Conservation (phyloP, 2,888 invertebrate genomes). For the Tortrix viridana region DNA sequence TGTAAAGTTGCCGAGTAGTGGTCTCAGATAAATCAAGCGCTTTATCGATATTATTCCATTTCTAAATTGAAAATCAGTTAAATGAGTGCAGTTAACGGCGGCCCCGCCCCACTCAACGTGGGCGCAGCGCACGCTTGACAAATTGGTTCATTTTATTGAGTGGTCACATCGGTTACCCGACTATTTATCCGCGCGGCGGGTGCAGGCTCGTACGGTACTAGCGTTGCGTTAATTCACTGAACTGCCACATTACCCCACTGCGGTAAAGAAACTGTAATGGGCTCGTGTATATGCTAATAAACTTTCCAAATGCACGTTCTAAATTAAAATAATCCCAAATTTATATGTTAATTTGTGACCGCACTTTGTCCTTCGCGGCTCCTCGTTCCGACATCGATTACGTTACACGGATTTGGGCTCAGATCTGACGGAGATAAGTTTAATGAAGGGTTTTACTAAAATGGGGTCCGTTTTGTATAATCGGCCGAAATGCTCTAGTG, state of each 20-base stretch:
- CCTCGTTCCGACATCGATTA: constrained; percentile 78
- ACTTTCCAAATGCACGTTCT: constrained; percentile 75
- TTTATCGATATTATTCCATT: constrained; percentile 50
- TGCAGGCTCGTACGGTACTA: constrained; percentile 19
- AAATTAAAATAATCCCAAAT: constrained; percentile 82
- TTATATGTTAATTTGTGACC: constrained; percentile 82
- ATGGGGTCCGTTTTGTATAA: constrained; percentile 65
- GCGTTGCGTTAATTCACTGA: constrained; percentile 63
- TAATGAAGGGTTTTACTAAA: constrained; percentile 74
- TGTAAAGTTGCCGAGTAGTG: constrained; percentile 14
- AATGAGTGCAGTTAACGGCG: constrained; percentile 56
- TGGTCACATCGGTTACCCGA: constrained; percentile 64
- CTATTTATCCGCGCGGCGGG: constrained; percentile 51
- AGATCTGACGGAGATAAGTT: constrained; percentile 75
- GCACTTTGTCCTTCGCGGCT: constrained; percentile 79
- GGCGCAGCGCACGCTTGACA: constrained; percentile 69
- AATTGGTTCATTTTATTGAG: constrained; percentile 82
- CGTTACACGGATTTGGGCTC: constrained; percentile 74
- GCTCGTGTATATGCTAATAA: constrained; percentile 80
- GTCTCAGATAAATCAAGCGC: constrained; percentile 23
- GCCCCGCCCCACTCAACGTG: constrained; percentile 67
- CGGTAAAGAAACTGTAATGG: constrained; percentile 77
- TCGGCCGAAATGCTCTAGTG: constrained; percentile 57
- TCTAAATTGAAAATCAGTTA: constrained; percentile 56
- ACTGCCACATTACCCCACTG: constrained; percentile 67